Conservation (phyloP, 2,888 invertebrate genomes). For the Nycteola revayana region DNA sequence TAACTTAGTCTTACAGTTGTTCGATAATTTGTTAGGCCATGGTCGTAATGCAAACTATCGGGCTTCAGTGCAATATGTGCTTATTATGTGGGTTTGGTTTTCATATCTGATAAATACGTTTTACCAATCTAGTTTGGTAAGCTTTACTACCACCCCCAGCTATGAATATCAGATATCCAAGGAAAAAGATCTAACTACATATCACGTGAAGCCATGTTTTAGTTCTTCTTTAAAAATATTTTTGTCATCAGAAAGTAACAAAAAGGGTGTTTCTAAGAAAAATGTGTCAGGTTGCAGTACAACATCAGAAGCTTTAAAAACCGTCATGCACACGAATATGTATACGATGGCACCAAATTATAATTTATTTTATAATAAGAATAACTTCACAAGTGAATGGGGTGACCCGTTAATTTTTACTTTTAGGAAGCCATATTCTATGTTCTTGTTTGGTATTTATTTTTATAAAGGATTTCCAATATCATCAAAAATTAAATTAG, state of each 20-base stretch:
- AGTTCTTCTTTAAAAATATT: constrained; percentile 32
- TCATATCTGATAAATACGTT: constrained; percentile 36
- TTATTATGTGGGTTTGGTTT: constrained; percentile 51
- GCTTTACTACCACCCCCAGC: constrained; percentile 31
- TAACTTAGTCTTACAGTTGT: constrained; percentile 9
- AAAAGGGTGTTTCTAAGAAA: not conserved
- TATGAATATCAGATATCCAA: constrained; percentile 22
- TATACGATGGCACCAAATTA: constrained; percentile 19
- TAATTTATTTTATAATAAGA: constrained; percentile 13
- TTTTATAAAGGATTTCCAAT: constrained; percentile 30
- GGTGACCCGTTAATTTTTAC: constrained; percentile 15
- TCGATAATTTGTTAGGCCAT: constrained; percentile 12
- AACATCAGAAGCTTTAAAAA: constrained; percentile 7
- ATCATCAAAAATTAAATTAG: constrained; percentile 5
- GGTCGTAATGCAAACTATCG: constrained; percentile 8
- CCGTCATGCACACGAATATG: constrained; percentile 12
- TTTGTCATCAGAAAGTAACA: constrained; percentile 11
- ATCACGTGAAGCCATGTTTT: constrained; percentile 44
- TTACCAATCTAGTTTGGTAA: constrained; percentile 35
- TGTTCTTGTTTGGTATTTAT: constrained; percentile 8
- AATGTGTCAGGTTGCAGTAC: constrained; percentile 26
- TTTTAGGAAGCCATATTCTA: constrained; percentile 16
- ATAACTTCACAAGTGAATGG: constrained; percentile 19
- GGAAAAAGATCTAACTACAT: constrained; percentile 9
- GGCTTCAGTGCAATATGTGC: constrained; percentile 6